Base-by-base conservation (phyloP, 2,888 invertebrate species). In the Erebia ligea region DNA sequence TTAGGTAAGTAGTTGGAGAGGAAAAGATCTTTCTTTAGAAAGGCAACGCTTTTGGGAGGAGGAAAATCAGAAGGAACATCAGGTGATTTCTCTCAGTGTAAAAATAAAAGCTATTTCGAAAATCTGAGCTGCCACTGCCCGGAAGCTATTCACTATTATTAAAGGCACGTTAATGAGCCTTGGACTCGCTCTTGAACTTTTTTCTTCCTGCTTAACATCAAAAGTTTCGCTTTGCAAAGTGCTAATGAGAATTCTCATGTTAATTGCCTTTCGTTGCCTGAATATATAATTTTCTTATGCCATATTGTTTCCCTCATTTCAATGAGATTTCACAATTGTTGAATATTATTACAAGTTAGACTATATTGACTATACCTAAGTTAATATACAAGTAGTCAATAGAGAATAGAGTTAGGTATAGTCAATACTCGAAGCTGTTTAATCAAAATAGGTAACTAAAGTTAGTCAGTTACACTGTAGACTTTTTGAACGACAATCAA, bases 181-280 rank as follows among this genome's bases (percentile, higher is more conserved):
- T 82, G 81, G 83, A 81, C 82, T 78, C 78, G 79, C 88, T 87
- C 90, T 90, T 88, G 81, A 85, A 85, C 86, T 90, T 91, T 91
- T 91, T 86, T 74, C 70, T 82, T 84, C 83, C 88, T 88, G 85
- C 85, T 89, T 88, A 87, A 87, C 90, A 90, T 91, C 90, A 90
- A 89, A 91, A 91, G 91, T 91, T 90, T 87, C 84, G 87, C 85
- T 90, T 90, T 88, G 85, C 89, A 81, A 86, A 84, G 86, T 83
- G 86, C 86, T 89, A 90, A 91, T 87, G 90, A 91, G 91, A 86
- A 89, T 87, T 89, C 87, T 85, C 86, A 88, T 88, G 89, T 88
- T 91, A 91, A 91, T 91, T 91, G 88, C 88, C 89, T 83, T 81
- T 80, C 82, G 81, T 80, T 84, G 80, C 83, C 83, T 80, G 91